A percentile compares a stretch with the other conserved stretches of the same genome.
Conservation (phyloP, 2,888 invertebrate species). For the Kryphioiulus occultus region DNA sequence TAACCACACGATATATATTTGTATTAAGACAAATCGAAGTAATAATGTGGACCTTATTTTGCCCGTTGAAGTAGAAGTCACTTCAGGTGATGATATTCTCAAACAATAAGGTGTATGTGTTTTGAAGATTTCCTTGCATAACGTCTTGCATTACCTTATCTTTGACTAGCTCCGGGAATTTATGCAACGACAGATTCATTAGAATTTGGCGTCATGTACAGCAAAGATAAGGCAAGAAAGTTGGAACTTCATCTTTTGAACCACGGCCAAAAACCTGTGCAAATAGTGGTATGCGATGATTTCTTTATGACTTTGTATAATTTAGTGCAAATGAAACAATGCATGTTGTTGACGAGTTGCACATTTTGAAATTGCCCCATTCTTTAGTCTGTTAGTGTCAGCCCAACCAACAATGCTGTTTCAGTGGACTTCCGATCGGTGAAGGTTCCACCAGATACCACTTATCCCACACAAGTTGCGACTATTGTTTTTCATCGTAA, state of each 20-base stretch:
- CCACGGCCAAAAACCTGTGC: conserved; percentile 72
- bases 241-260: conserved; percentile 73
- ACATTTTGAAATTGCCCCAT: neutral
- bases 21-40: conserved; percentile 75
- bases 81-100: conserved; percentile 61
- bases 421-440: conserved; percentile 73
- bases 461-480: conserved; percentile 71
- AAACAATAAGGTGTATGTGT: neutral
- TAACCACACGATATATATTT: conserved; percentile 85
- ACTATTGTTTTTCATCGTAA: conserved; percentile 70
- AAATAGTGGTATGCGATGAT: conserved; percentile 69
- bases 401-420: conserved; percentile 72
- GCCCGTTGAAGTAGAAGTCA: conserved; percentile 84
- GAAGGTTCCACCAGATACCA: conserved; percentile 72
- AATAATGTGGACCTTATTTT: conserved; percentile 74
- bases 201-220: conserved; percentile 81
- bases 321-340: too few species aligned
- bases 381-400: conserved; percentile 64
- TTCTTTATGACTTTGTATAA: neutral
- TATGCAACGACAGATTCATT: conserved; percentile 79
- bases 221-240: conserved; percentile 70
- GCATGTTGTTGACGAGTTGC: neutral
- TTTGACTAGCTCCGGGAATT: conserved; percentile 68
- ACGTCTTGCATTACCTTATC: neutral
- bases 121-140: neutral